Base-by-base conservation (phyloP, 2,113 vertebrate species). In the Orycteropus afer region DNA sequence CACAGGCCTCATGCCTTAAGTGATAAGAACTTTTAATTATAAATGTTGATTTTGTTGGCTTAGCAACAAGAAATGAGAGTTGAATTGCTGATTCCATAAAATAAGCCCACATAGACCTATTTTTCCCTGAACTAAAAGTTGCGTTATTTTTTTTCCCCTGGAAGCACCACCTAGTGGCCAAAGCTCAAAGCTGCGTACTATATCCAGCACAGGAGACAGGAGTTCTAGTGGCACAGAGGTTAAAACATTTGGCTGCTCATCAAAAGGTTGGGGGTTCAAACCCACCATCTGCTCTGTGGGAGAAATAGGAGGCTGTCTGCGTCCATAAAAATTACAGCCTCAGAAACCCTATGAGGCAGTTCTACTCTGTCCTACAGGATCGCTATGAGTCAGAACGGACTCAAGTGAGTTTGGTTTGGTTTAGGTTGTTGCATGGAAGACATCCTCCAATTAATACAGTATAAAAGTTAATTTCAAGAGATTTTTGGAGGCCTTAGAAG, bases 151-250 rank as follows among this genome's bases (percentile, higher is more conserved):
- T 93, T 96, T 91, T 90, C 93, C 88, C 49, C 74, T 81, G 25
- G 9, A 85, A 82, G 83, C 89, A 89, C 95, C 91, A 96, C 42
- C 94, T 95, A 93, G 89, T 96, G 97, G 91, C 32, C 93, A 91
- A 92, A 96, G 47, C 55, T 76, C 34, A 76, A n/a, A 77, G n/a
- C 15, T 51, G 82, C 57, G 84, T 93, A 85, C 20, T 42, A 77
- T 37, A 0, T 8, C 34, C 3, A 27, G 65, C 27, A 29, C 8
- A 49, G 22, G 12, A 82, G 37, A 81, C n/a, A n/a, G n/a, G n/a
- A n/a, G n/a, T n/a, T n/a, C n/a, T n/a, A n/a, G n/a, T n/a, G n/a
- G n/a, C n/a, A n/a, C n/a, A n/a, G n/a, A n/a, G n/a, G n/a, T n/a
- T n/a, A n/a, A n/a, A n/a, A n/a, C n/a, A n/a, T n/a, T n/a, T n/a